Conservation (phyloP, 2,888 invertebrate genomes). For the Sicus ferrugineus region DNA sequence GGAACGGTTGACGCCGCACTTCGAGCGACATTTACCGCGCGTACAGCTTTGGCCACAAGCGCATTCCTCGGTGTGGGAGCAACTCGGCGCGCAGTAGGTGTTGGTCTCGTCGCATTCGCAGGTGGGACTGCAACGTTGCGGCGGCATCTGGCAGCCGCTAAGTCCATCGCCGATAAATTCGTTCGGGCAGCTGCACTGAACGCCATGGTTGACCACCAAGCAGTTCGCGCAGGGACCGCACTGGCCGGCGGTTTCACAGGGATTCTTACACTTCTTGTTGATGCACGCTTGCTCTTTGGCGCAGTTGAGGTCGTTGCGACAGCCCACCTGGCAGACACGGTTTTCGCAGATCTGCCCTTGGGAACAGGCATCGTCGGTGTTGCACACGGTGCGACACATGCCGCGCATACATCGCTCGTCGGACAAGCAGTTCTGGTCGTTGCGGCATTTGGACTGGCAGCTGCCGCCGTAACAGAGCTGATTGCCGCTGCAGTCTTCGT, state of each 20-base stretch:
- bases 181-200: constrained; percentile 84
- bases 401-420: constrained; percentile 87
- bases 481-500: constrained; percentile 74
- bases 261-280: constrained; percentile 81
- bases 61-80: constrained; percentile 74
- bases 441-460: constrained; percentile 81
- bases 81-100: constrained; percentile 76
- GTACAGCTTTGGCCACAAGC: constrained; percentile 83
- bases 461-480: constrained; percentile 80
- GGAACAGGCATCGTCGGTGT: constrained; percentile 82
- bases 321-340: constrained; percentile 85
- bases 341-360: constrained; percentile 87
- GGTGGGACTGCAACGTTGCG: constrained; percentile 75
- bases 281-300: constrained; percentile 79
- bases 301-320: constrained; percentile 84
- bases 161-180: constrained; percentile 85
- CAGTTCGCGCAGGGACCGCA: constrained; percentile 88
- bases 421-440: constrained; percentile 81
- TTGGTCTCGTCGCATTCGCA: constrained; percentile 85
- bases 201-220: constrained; percentile 81
- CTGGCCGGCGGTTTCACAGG: constrained; percentile 75
- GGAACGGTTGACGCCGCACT: constrained; percentile 72
- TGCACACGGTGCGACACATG: constrained; percentile 84
- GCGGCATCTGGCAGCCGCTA: constrained; percentile 77
- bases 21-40: constrained; percentile 75